Base-by-base conservation (phyloP, 2,888 invertebrate genomes). In the Amiota mariae region DNA sequence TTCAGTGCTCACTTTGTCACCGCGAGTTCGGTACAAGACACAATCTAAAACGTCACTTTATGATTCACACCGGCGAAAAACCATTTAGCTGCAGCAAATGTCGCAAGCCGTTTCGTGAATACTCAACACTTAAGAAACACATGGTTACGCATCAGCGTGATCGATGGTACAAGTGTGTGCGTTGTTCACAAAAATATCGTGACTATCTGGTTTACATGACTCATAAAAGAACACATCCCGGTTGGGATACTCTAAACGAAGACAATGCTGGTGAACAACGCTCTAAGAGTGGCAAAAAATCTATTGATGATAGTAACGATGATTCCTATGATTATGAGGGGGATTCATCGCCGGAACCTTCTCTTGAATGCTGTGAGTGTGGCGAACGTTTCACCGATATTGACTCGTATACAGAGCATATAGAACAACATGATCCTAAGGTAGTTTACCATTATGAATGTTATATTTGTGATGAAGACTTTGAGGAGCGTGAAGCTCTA, bases 1-100 rank as follows among this genome's bases (percentile, higher is more conserved):
- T 88, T 76, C 82, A 88, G 11, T 90, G 90, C 59, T 88, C 89
- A 1, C 75, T 89, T n/a, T 90, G 90, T 49, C 86, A 88, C 75
- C 86, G 90, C 2, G 85, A 88, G 4, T 90, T 90, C 73, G 90
- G 90, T 11, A 89, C 89, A 3, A 85, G 89, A 0, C 90, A 90
- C 75, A 90, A 90, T 78, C 85, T 90, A 0, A 89, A 89, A 71
- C 87, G 90, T 0, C 90, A 90, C 74, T 88, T 88, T 70, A 90
- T 90, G 90, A 90, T 90, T 20, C 90, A 90, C 73, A 90, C 90
- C 0, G 90, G 88, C 4, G 90, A 90, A 71, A 90, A 90, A 70
- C 90, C 90, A 0, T 90, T 88, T 73, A 87, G 85, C 72, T 90
- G 90, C 76, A 82, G 79, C 70, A 86, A 87, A 54, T 90, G 90